These are phyloP conservation scores for Eupithecia tripunctaria DNA, from an alignment of 2,888 invertebrate genomes.

Conservation along the genomic window DNA sequence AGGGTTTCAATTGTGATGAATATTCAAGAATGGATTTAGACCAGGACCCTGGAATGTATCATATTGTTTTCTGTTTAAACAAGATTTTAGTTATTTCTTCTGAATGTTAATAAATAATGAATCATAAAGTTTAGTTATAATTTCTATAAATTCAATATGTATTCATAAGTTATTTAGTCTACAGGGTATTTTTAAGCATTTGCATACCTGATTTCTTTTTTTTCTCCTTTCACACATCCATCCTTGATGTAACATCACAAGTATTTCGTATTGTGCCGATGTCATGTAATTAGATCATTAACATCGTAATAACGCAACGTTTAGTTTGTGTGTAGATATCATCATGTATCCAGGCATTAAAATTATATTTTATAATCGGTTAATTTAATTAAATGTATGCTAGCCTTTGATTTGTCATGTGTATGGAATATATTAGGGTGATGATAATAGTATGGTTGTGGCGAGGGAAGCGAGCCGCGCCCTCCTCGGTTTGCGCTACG, in stretches of 20 bases:
- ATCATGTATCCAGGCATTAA: slow-evolving; percentile 61
- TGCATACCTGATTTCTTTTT: slow-evolving; percentile 43
- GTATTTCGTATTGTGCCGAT: slow-evolving; percentile 49
- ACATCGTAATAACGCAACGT: slow-evolving; percentile 31
- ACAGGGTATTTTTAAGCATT: slow-evolving; percentile 70
- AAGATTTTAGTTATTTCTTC: slow-evolving; percentile 30
- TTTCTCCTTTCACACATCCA: slow-evolving; percentile 41
- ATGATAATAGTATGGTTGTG: slow-evolving; percentile 21
- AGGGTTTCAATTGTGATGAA: slow-evolving; percentile 45
- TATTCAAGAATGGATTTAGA: slow-evolving; percentile 41
- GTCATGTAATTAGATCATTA: slow-evolving; percentile 22
- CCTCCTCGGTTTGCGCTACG: slow-evolving; percentile 17
- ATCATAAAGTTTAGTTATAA: slow-evolving; percentile 37
- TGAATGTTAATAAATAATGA: slow-evolving; percentile 26
- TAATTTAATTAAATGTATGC: slow-evolving; percentile 53
- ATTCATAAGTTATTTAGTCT: slow-evolving; percentile 55
- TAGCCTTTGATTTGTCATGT: slow-evolving; percentile 41
- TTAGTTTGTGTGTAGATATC: slow-evolving; percentile 49
- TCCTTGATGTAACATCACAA: slow-evolving; percentile 34
- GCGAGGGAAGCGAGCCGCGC: slow-evolving; percentile 20
- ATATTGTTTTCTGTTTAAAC: slow-evolving; percentile 24
- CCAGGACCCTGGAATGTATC: slow-evolving; percentile 40
- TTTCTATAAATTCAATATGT: slow-evolving; percentile 31
- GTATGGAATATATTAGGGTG: slow-evolving; percentile 39
- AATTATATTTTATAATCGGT: slow-evolving; percentile 71